These are phyloP conservation scores for Drosophila asahinai DNA, from an alignment of 1,140 invertebrate genomes.

Conservation along the genomic window DNA sequence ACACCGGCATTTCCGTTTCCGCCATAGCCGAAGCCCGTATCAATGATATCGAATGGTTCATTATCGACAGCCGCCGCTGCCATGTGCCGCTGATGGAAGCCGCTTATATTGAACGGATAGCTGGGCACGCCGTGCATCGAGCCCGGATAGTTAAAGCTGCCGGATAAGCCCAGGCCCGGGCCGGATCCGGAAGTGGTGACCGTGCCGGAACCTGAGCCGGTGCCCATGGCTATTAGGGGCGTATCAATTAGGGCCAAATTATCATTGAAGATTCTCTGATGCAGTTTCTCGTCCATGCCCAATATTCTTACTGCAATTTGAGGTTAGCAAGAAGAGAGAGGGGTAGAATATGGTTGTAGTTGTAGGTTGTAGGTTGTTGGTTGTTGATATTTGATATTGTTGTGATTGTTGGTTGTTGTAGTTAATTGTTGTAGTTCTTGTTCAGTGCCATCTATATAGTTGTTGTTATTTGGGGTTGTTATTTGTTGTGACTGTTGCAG, in stretches of 20 bases:
- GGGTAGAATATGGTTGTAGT: constrained; percentile 73
- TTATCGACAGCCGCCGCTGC: constrained; percentile 73
- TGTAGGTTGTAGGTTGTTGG: constrained; percentile 35
- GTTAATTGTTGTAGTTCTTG: constrained; percentile 39
- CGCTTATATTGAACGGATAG: constrained; percentile 85
- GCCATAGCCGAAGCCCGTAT: constrained; percentile 75
- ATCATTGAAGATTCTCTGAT: constrained; percentile 85
- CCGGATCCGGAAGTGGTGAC: constrained; percentile 34
- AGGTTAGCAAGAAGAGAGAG: constrained; percentile 71
- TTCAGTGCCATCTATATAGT: constrained; percentile 60
- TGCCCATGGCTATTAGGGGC: constrained; percentile 76
- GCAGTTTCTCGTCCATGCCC: constrained; percentile 85
- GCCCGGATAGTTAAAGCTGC: constrained; percentile 77
- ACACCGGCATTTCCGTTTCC: constrained; percentile 77
- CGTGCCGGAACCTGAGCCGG: constrained; percentile 38
- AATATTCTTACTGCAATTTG: constrained; percentile 85
- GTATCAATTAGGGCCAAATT: constrained; percentile 85
- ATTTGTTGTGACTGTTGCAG: constrained; percentile 50
- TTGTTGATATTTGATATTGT: constrained; percentile 15
- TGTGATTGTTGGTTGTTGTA: constrained; percentile 34
- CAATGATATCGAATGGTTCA: constrained; percentile 81
- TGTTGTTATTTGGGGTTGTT: constrained; percentile 31
- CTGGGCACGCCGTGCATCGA: constrained; percentile 77
- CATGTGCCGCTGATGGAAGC: constrained; percentile 82
- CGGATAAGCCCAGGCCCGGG: constrained; percentile 36